Evolutionary conservation across 2,888 invertebrate species (phyloP), one percentile per base, ranked within the genome.

Genomic region (Eucera pruinosa): DNA sequence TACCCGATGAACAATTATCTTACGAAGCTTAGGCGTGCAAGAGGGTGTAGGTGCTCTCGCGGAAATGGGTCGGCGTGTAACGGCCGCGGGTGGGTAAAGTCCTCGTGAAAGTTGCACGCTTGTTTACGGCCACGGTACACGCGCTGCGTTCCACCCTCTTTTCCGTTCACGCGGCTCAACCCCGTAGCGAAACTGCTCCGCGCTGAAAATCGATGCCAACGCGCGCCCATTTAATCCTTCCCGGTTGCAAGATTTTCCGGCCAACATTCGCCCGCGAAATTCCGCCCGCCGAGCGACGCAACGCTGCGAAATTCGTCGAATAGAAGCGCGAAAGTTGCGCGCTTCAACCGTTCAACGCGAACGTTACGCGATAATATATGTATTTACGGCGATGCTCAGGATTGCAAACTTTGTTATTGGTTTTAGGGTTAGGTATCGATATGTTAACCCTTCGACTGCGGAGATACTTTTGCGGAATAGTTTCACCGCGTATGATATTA

Each of bases 81-180:
- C 76, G 74, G 82, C 67, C 41, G 52, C 75, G n/a, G n/a, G n/a
- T 7, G 69, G 68, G 70, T 30, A 15, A 83, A 82, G 83, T 82
- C 83, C 82, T 82, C 80, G 80, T 83, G 83, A 77, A 83, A 83
- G 80, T 83, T 83, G 72, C 77, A 76, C 76, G 60, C 66, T 82
- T 71, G 82, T 81, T 78, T 65, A 82, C 82, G 70, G 65, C 60
- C 60, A 58, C 62, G 73, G 50, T 77, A 79, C 82, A 82, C 82
- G 81, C 82, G 65, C 54, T 69, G 47, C 30, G 57, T 41, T 58
- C 33, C 23, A 41, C 48, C 45, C 30, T 60, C 36, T 27, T 13
- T 58, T 2, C 4, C 15, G 5, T 20, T 25, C 27, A 13, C 2
- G 18, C 45, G 27, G 30, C 25, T 6, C 39, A 0, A 39, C 30